Conservation (phyloP, 2,797 vertebrate species). For the Rhincodon typus region DNA sequence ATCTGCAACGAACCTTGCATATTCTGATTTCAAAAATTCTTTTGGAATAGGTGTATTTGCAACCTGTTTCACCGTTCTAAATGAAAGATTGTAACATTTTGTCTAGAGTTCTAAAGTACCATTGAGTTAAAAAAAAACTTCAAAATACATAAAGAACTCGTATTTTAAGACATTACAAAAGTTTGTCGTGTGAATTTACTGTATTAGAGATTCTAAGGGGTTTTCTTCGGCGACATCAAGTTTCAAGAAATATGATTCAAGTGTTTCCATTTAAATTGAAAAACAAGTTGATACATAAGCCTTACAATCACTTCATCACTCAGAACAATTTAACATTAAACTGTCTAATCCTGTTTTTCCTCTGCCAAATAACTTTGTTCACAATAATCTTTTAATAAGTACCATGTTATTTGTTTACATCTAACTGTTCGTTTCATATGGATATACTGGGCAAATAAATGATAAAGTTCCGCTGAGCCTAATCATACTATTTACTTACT, state of each 20-base stretch:
- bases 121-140: neutral
- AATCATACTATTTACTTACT: neutral
- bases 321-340: neutral
- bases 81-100: neutral
- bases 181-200: neutral
- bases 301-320: neutral
- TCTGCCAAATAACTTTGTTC: neutral
- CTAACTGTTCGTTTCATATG: neutral
- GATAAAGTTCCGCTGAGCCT: neutral
- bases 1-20: neutral
- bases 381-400: neutral
- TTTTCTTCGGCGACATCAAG: neutral
- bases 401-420: neutral
- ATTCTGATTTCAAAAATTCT: neutral
- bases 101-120: neutral
- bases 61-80: neutral
- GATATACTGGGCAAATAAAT: neutral
- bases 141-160: neutral
- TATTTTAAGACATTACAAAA: neutral
- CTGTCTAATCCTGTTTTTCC: neutral
- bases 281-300: neutral
- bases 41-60: neutral
- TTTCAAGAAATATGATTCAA: neutral
- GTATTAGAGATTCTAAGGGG: neutral
- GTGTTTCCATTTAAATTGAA: neutral